These are phyloP conservation scores for Phocides pigmalion DNA, from an alignment of 1,140 invertebrate species.

Conservation along the genomic window DNA sequence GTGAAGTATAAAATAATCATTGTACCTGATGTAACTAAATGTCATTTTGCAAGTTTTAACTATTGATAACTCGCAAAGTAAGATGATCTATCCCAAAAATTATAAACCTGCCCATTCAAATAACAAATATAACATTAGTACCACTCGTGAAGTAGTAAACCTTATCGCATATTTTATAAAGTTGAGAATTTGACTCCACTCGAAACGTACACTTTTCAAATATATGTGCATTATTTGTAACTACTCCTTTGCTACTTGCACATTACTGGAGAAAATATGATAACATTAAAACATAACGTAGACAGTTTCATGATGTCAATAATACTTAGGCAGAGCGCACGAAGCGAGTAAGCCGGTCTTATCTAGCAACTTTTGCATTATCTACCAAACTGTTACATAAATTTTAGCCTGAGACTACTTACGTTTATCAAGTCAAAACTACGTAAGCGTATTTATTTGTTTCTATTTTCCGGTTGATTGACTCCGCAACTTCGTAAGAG, in stretches of 20 bases:
- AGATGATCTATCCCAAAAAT: too few species aligned
- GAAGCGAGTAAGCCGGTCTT: slow-evolving; percentile 60
- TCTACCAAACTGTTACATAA: slow-evolving; percentile 69
- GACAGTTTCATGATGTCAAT: slow-evolving; percentile 34
- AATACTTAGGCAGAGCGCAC: slow-evolving; percentile 54
- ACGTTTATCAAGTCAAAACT: slow-evolving; percentile 77
- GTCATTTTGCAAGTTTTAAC: too few species aligned
- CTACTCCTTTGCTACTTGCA: slow-evolving; percentile 28
- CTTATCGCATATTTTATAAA: background rate
- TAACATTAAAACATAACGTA: slow-evolving; percentile 44
- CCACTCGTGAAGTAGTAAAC: too few species aligned
- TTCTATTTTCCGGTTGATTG: slow-evolving; percentile 77
- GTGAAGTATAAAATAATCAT: too few species aligned
- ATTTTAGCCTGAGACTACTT: slow-evolving; percentile 63
- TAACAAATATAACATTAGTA: too few species aligned
- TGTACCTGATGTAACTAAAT: too few species aligned
- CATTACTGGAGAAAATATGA: slow-evolving; percentile 18
- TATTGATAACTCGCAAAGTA: too few species aligned
- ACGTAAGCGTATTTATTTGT: slow-evolving; percentile 80
- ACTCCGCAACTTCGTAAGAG: slow-evolving; percentile 67
- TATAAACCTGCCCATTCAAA: too few species aligned
- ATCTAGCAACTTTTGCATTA: slow-evolving; percentile 77
- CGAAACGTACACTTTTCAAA: background rate
- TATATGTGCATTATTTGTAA: background rate
- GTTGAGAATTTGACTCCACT: background rate